phyloP scores from a whole-genome alignment of 2,888 invertebrate genomes.

The Orchesella flavescens region DNA sequence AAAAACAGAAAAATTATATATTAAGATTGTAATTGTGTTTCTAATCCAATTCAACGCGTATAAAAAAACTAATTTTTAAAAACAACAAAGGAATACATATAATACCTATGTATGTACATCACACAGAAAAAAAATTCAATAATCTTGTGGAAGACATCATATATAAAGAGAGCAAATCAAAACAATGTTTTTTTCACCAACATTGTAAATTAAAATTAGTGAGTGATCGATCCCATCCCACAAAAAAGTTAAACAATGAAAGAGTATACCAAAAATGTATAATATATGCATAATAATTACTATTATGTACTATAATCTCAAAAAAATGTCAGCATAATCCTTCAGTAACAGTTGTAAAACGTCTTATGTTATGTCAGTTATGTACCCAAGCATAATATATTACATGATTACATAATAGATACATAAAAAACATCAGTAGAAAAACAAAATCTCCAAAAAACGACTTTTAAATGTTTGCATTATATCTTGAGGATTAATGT shows the following conservation, averaged over 20 bases:
- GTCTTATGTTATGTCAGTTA: slow-evolving; percentile 1
- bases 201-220: background rate
- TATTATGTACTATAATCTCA: slow-evolving; percentile 36
- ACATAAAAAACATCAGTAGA: background rate
- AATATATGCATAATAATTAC: slow-evolving; percentile 18
- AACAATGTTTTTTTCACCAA: background rate
- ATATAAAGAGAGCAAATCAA: background rate
- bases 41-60: slow-evolving; percentile 15
- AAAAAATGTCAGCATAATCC: slow-evolving; percentile 19
- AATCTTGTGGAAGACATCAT: background rate
- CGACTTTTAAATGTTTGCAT: too few species aligned
- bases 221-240: background rate
- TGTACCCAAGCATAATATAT: background rate
- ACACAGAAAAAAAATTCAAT: background rate
- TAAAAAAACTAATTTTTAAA: slow-evolving; percentile 13
- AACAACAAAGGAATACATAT: background rate
- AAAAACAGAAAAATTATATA: slow-evolving; percentile 25
- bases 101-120: background rate
- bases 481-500: too few species aligned
- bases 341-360: slow-evolving; percentile 13
- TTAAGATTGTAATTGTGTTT: slow-evolving; percentile 1
- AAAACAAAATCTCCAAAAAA: background rate
- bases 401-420: background rate
- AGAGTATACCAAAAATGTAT: slow-evolving; percentile 56
- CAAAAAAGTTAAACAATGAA: slow-evolving; percentile 4